A percentile compares a stretch with the other conserved stretches of the same genome.
Evolutionary conservation across 2,797 vertebrate genomes (phyloP).

Genomic region (Melanogrammus aeglefinus): DNA sequence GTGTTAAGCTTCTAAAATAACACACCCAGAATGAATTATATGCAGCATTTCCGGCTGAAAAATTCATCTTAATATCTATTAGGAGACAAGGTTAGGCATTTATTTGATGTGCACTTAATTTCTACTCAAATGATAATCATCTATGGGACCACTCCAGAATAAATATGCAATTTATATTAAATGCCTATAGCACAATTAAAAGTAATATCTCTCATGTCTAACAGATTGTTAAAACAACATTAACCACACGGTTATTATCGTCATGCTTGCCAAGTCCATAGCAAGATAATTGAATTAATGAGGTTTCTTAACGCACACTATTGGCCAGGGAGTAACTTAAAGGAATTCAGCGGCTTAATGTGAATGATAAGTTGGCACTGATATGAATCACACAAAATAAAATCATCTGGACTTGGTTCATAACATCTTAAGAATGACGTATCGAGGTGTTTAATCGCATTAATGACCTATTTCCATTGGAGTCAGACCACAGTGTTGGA

Average conservation of each 20-base stretch:
- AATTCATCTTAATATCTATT: neutral
- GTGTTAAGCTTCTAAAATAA: neutral
- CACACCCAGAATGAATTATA: neutral
- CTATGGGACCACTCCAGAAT: neutral
- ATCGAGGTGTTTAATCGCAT: neutral
- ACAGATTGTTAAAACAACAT: conserved; percentile 3
- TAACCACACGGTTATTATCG: neutral
- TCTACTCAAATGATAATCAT: neutral
- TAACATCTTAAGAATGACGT: neutral
- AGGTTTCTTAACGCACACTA: neutral
- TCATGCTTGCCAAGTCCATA: neutral
- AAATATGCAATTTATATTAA: neutral
- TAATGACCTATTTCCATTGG: neutral
- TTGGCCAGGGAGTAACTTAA: neutral
- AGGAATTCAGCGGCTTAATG: neutral
- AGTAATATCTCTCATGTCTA: neutral
- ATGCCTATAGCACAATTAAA: neutral
- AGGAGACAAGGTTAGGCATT: neutral
- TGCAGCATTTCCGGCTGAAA: neutral
- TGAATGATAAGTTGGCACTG: neutral
- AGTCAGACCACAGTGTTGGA: neutral
- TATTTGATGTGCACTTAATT: neutral
- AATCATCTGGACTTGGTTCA: neutral
- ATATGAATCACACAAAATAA: neutral
- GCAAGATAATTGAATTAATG: conserved; percentile 2